phyloP scores from a whole-genome alignment of 2,113 vertebrate genomes.

The Atractosteus spatula region DNA sequence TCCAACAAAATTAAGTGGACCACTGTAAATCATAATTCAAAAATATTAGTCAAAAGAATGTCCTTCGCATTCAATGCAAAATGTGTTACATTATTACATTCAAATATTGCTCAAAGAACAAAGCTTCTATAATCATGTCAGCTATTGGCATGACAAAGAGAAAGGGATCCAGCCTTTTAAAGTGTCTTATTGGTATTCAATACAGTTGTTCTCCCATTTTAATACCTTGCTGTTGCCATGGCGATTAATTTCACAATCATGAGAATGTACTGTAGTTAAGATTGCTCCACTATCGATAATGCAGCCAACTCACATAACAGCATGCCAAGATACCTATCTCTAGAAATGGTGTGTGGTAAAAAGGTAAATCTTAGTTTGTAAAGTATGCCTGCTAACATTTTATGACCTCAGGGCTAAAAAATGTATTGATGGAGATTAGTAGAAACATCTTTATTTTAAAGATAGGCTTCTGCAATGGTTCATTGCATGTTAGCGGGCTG shows the following conservation, averaged over 20 bases:
- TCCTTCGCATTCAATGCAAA: too few species aligned
- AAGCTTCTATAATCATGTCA: constrained; percentile 10
- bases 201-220: constrained; percentile 37
- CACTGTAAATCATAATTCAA: too few species aligned
- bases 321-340: constrained; percentile 24
- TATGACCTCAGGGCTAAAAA: background rate
- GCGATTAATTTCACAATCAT: constrained; percentile 32
- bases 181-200: constrained; percentile 37
- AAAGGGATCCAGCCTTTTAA: constrained; percentile 15
- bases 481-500: background rate
- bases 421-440: background rate
- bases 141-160: constrained; percentile 22
- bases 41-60: too few species aligned
- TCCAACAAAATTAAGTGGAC: too few species aligned
- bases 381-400: too few species aligned
- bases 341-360: background rate
- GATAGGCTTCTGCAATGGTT: background rate
- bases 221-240: constrained; percentile 36
- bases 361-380: too few species aligned
- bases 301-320: constrained; percentile 24
- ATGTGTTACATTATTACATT: too few species aligned
- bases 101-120: constrained; percentile 10
- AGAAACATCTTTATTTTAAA: background rate
- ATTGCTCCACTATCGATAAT: constrained; percentile 31
- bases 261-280: constrained; percentile 28